Evolutionary conservation across 2,797 vertebrate genomes (phyloP).

Genomic region (Hydrocynus forskahlii): DNA sequence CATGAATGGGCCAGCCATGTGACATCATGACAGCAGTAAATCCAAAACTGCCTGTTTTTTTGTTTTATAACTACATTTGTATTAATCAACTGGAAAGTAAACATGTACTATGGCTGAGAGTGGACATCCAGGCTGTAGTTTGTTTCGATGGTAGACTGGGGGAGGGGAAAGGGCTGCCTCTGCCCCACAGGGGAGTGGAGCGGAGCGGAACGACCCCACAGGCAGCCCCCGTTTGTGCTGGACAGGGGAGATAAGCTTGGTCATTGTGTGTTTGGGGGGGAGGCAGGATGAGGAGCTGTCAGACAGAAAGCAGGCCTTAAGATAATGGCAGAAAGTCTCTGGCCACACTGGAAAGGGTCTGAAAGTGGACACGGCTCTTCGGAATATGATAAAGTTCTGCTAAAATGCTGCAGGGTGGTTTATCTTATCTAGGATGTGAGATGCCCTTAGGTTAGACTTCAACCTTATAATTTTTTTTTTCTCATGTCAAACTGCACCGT

Average conservation of each 20-base stretch:
- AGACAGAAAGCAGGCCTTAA: slow-evolving; percentile 38
- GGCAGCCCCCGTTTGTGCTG: slow-evolving; percentile 53
- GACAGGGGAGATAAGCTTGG: slow-evolving; percentile 58
- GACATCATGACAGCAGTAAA: too few species aligned
- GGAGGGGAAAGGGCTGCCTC: slow-evolving; percentile 12
- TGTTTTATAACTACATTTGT: too few species aligned
- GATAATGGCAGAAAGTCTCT: slow-evolving; percentile 61
- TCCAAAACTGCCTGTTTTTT: too few species aligned
- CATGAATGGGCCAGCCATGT: too few species aligned
- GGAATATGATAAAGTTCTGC: neutral
- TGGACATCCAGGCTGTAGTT: slow-evolving; percentile 1
- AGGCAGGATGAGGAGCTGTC: neutral
- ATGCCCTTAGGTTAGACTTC: neutral
- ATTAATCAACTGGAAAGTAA: too few species aligned
- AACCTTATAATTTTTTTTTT: neutral
- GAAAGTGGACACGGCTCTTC: slow-evolving; percentile 13
- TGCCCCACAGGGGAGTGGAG: slow-evolving; percentile 38
- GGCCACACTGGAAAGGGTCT: slow-evolving; percentile 33
- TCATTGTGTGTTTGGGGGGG: slow-evolving; percentile 42
- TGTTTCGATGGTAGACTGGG: neutral
- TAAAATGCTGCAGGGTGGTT: slow-evolving; percentile 30
- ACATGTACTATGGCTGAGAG: neutral
- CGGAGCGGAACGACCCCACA: slow-evolving; percentile 40
- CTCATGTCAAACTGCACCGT: neutral
- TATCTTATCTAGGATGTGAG: slow-evolving; percentile 1